phyloP scores from a whole-genome alignment of 2,113 vertebrate species.

The Ictidomys tridecemlineatus region DNA sequence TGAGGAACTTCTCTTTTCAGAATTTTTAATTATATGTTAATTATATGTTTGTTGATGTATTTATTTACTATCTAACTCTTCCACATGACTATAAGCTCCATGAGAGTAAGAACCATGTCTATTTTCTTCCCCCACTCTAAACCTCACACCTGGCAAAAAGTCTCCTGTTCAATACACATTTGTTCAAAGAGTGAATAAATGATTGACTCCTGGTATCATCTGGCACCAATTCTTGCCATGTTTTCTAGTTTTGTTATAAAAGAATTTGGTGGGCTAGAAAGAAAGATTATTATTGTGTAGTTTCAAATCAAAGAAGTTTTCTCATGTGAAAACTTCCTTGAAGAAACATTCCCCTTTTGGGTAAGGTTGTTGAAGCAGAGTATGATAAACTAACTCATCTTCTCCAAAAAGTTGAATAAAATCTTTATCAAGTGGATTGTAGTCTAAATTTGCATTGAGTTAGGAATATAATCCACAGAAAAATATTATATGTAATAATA shows the following conservation, averaged over 20 bases:
- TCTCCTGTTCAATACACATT: neutral
- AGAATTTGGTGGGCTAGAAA: neutral
- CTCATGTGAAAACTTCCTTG: constrained; percentile 11
- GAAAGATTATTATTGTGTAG: neutral
- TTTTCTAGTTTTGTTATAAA: neutral
- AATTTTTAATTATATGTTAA: neutral
- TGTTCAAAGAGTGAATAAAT: neutral
- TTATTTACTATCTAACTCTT: neutral
- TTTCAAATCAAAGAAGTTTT: constrained; percentile 40
- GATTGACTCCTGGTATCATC: neutral
- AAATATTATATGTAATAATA: constrained; percentile 25
- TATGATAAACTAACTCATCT: neutral
- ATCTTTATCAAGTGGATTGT: neutral
- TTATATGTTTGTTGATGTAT: neutral
- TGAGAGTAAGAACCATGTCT: neutral
- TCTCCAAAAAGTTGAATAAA: neutral
- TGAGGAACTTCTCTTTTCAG: neutral
- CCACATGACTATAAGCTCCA: neutral
- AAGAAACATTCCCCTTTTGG: constrained; percentile 29
- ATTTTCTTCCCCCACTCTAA: neutral
- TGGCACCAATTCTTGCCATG: neutral
- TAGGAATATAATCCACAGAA: neutral
- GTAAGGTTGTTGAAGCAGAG: neutral
- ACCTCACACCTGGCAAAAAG: neutral
- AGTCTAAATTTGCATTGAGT: neutral